phyloP scores from a whole-genome alignment of 2,113 vertebrate species.

The Nymphicus hollandicus region DNA sequence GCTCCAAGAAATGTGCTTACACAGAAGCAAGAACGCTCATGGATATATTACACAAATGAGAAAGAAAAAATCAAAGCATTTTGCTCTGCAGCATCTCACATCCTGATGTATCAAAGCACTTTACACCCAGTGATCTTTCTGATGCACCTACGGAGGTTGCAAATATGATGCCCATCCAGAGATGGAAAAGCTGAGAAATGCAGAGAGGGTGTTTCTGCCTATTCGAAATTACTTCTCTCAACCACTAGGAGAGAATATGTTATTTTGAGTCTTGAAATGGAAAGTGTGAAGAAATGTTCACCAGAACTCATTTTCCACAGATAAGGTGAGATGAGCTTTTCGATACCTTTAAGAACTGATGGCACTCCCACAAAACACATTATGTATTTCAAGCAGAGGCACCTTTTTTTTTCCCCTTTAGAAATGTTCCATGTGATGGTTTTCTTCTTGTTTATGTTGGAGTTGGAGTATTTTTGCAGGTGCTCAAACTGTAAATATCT shows the following conservation, averaged over 20 bases:
- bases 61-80: not conserved
- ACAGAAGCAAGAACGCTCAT: not conserved
- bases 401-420: not conserved
- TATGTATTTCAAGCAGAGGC: not conserved
- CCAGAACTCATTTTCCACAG: not conserved
- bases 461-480: not conserved
- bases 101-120: not conserved
- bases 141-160: not conserved
- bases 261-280: not conserved
- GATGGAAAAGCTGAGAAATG: not conserved
- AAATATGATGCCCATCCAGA: not conserved
- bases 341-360: not conserved
- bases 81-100: not conserved
- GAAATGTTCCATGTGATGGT: not conserved
- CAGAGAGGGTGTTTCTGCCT: not conserved
- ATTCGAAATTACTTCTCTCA: not conserved
- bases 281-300: not conserved
- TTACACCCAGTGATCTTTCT: not conserved
- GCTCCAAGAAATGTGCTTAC: not conserved
- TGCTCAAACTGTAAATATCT: not conserved
- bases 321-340: not conserved
- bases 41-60: not conserved
- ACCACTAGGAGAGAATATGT: not conserved
- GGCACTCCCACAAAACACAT: not conserved
- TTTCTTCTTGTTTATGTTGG: not conserved